Conservation (phyloP, 1,140 invertebrate species). For the Trachymyrmex septentrionalis region DNA sequence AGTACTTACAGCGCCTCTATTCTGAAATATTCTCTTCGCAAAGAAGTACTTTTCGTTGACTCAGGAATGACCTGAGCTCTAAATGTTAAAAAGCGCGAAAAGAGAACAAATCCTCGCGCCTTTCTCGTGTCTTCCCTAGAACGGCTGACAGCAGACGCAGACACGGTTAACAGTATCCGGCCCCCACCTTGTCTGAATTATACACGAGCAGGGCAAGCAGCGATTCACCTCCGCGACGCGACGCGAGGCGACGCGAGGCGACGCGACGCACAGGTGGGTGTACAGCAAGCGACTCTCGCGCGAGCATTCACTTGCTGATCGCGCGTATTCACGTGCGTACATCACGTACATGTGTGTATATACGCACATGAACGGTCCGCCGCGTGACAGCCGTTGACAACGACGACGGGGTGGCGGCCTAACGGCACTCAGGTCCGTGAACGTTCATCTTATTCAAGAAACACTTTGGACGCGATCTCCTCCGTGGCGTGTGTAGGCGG, state of each 20-base stretch:
- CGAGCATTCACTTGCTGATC: conserved; percentile 61
- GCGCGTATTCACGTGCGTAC: conserved; percentile 19
- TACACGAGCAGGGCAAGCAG: conserved; percentile 56
- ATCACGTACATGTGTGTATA: not conserved
- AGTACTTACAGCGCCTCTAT: not conserved
- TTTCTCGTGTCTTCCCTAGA: conserved; percentile 60
- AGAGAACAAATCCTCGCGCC: not conserved
- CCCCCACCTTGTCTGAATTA: conserved; percentile 71
- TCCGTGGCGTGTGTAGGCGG: conserved; percentile 64
- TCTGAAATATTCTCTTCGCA: not conserved
- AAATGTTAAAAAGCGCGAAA: conserved; percentile 59
- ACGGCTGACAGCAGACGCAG: conserved; percentile 59
- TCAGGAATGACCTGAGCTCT: conserved; percentile 53
- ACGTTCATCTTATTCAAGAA: conserved; percentile 63
- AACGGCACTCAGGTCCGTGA: conserved; percentile 71
- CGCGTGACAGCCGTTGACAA: conserved; percentile 73
- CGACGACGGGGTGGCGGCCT: conserved; percentile 70
- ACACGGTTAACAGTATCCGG: conserved; percentile 75
- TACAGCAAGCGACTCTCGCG: conserved; percentile 42
- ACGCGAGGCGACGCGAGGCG: too few relatives aligned
- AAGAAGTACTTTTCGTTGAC: conserved; percentile 64
- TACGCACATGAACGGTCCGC: conserved; percentile 26
- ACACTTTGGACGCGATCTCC: conserved; percentile 64
- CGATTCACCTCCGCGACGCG: conserved; percentile 62
- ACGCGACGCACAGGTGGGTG: conserved; percentile 67